phyloP scores from a whole-genome alignment of 92 coral and sea anemone genomes.

The Montipora capitata region DNA sequence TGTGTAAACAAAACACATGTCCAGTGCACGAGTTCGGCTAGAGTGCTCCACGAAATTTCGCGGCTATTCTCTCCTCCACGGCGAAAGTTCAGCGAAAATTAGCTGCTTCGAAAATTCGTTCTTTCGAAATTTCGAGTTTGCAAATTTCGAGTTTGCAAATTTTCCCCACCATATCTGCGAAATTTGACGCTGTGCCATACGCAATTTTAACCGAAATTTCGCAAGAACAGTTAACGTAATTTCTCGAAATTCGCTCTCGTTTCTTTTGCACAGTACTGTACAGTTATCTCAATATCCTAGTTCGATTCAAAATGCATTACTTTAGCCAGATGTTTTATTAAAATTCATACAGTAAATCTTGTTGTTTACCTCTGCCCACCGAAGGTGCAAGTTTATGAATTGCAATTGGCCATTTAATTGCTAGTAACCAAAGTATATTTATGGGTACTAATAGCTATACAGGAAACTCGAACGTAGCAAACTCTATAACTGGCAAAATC shows the following conservation, averaged over 20 bases:
- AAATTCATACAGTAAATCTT: no score
- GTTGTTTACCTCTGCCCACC: no score
- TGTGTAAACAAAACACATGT: no score
- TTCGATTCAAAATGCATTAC: no score
- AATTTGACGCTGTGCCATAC: not conserved
- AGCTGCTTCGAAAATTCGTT: not conserved
- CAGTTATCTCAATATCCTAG: no score
- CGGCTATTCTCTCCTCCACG: conserved; percentile 10
- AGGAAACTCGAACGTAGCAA: not conserved
- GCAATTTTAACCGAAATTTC: not conserved
- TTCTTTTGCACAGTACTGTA: no score
- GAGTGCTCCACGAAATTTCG: no score
- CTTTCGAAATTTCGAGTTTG: no score
- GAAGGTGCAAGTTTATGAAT: not conserved
- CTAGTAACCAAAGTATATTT: no score
- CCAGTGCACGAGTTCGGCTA: no score
- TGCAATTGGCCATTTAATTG: not conserved
- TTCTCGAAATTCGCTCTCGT: no score
- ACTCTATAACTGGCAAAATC: not conserved
- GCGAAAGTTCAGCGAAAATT: not conserved
- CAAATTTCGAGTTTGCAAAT: not conserved
- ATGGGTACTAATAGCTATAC: not conserved
- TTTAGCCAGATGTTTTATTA: no score
- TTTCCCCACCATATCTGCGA: not conserved
- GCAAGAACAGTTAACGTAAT: not conserved